Percentiles rank a stretch among this genome's conserved stretches.
phyloP scores from a whole-genome alignment of 64 coral and sea anemone genomes.

The Stichodactyla helianthus region DNA sequence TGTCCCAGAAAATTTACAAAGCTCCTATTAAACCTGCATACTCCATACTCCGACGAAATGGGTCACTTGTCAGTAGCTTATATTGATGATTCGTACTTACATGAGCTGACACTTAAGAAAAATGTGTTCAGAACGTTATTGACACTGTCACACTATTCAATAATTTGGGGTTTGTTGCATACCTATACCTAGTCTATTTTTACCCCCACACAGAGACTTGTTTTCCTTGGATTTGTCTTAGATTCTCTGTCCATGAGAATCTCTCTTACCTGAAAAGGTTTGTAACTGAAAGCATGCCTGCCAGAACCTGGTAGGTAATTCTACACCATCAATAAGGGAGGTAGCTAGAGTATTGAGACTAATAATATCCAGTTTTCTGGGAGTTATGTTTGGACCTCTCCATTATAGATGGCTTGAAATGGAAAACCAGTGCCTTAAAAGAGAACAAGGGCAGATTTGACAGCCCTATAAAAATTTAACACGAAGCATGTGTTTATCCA shows the following conservation, averaged over 20 bases:
- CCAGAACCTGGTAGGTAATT: not conserved
- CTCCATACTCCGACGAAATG: constrained; percentile 15
- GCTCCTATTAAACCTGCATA: constrained; percentile 3
- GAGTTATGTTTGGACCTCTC: too few relatives aligned
- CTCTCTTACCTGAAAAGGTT: constrained; percentile 17
- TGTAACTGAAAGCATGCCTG: constrained; percentile 6
- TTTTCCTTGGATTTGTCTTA: constrained; percentile 6
- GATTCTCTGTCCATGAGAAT: constrained; percentile 17
- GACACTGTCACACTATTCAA: constrained; percentile 26
- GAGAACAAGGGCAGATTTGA: constrained; percentile 12
- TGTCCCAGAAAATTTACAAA: constrained; percentile 19
- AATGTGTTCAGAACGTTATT: constrained; percentile 14
- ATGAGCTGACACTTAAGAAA: constrained; percentile 6
- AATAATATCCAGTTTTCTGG: not conserved
- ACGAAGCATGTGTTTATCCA: not conserved
- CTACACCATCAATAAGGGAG: constrained; percentile 8
- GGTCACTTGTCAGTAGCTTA: constrained; percentile 30
- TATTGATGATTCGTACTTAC: constrained; percentile 28
- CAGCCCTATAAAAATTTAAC: not conserved
- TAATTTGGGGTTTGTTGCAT: constrained; percentile 8
- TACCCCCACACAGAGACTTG: constrained; percentile 8
- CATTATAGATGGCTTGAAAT: not conserved
- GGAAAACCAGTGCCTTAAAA: not conserved
- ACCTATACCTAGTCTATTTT: constrained; percentile 17
- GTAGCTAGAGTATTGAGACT: constrained; percentile 13